A percentile compares a stretch with the other conserved stretches of the same genome.
Conservation (phyloP, 2,113 vertebrate species). For the Xiphias gladius region DNA sequence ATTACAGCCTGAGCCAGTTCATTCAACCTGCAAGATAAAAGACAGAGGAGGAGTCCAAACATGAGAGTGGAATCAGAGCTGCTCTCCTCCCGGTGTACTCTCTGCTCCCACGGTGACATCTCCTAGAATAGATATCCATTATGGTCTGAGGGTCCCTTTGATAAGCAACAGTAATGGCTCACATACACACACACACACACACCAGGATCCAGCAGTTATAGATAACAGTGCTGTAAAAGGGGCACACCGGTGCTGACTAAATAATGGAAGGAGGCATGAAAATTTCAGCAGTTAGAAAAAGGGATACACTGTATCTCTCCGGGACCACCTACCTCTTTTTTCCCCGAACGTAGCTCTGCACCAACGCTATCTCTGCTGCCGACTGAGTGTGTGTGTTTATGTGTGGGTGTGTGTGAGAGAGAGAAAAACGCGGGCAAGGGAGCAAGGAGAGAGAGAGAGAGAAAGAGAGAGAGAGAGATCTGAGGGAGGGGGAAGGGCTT, state of each 20-base stretch:
- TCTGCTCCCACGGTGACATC: slow-evolving; percentile 59
- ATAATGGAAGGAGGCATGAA: slow-evolving; percentile 77
- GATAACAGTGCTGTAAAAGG: slow-evolving; percentile 6
- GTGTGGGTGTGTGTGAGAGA: slow-evolving; percentile 29
- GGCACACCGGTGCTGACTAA: slow-evolving; percentile 50
- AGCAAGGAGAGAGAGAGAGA: slow-evolving; percentile 29
- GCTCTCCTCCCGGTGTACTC: slow-evolving; percentile 33
- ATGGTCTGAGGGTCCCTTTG: slow-evolving; percentile 54
- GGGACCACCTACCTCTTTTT: slow-evolving; percentile 55
- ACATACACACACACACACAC: slow-evolving; percentile 25
- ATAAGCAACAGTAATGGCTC: slow-evolving; percentile 49
- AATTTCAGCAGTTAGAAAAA: slow-evolving; percentile 61
- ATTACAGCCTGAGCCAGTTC: neutral
- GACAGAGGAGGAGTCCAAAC: slow-evolving; percentile 20
- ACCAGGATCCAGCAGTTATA: slow-evolving; percentile 4
- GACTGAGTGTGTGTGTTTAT: slow-evolving; percentile 47
- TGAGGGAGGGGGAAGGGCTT: slow-evolving; percentile 68
- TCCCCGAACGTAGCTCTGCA: slow-evolving; percentile 24
- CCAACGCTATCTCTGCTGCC: slow-evolving; percentile 28
- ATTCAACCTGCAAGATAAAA: slow-evolving; percentile 24
- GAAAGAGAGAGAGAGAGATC: slow-evolving; percentile 36
- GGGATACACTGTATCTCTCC: slow-evolving; percentile 16
- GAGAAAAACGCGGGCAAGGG: slow-evolving; percentile 19
- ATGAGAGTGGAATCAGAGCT: slow-evolving; percentile 22
- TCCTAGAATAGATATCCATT: slow-evolving; percentile 78